Evolutionary conservation across 1,140 invertebrate genomes (phyloP).

Genomic region (Globodera rostochiensis): DNA sequence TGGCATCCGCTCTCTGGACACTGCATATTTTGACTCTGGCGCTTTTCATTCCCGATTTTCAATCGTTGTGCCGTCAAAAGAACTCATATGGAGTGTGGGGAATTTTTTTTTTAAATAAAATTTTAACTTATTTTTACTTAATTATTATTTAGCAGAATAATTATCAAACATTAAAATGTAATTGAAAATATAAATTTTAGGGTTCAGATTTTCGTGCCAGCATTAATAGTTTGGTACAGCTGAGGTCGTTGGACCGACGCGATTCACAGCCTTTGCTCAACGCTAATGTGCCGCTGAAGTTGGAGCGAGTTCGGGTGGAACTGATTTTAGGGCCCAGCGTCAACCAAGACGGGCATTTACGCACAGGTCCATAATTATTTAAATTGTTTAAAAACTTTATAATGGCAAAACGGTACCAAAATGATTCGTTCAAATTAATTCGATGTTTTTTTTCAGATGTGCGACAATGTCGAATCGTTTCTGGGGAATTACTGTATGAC

Average conservation of each 20-base stretch:
- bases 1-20: constrained; percentile 22
- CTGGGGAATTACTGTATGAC: constrained; percentile 52
- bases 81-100: constrained; percentile 28
- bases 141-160: no score
- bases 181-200: constrained; percentile 36
- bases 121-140: background rate
- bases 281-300: constrained; percentile 59
- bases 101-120: background rate
- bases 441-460: constrained; percentile 35
- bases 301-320: constrained; percentile 54
- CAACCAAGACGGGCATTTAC: constrained; percentile 29
- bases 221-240: constrained; percentile 47
- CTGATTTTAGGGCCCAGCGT: constrained; percentile 19
- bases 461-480: constrained; percentile 50
- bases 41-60: background rate
- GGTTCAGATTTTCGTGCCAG: constrained; percentile 55
- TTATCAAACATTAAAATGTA: background rate
- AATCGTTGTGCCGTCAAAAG: background rate
- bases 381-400: background rate
- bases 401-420: background rate
- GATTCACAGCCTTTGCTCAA: constrained; percentile 23
- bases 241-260: constrained; percentile 48
- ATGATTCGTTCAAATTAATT: constrained; percentile 16
- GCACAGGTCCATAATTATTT: constrained; percentile 22
- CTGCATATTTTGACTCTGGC: constrained; percentile 27